phyloP scores from a whole-genome alignment of 2,113 vertebrate genomes.

The Corythoichthys intestinalis region DNA sequence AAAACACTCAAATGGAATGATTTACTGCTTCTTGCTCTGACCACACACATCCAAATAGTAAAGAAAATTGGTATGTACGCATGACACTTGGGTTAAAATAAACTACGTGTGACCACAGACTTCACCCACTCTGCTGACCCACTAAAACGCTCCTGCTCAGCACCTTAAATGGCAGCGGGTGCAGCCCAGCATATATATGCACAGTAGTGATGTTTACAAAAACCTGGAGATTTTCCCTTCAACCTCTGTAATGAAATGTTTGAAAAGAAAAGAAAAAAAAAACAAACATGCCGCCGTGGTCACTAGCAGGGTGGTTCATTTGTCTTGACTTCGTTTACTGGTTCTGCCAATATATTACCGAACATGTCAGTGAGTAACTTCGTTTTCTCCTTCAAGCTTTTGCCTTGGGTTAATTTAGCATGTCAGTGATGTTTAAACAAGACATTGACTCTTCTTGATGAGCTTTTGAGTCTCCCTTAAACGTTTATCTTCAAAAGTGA shows the following conservation, averaged over 20 bases:
- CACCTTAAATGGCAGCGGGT: constrained; percentile 66
- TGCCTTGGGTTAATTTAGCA: constrained; percentile 36
- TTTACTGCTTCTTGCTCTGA: constrained; percentile 18
- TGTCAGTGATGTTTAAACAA: constrained; percentile 30
- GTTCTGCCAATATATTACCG: background rate
- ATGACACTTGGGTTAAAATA: constrained; percentile 49
- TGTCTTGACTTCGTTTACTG: constrained; percentile 22
- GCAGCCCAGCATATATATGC: constrained; percentile 43
- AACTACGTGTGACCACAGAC: constrained; percentile 42
- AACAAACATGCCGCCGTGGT: constrained; percentile 11
- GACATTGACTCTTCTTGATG: constrained; percentile 48
- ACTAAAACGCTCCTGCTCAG: constrained; percentile 18
- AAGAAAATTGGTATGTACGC: constrained; percentile 31
- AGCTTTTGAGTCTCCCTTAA: constrained; percentile 49
- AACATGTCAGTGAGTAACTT: background rate
- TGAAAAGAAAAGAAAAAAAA: constrained; percentile 19
- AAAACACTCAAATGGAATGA: background rate
- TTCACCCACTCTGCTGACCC: constrained; percentile 22
- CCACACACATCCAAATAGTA: constrained; percentile 41
- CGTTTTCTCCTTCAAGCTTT: constrained; percentile 1
- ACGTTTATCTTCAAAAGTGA: constrained; percentile 38
- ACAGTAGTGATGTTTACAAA: constrained; percentile 47
- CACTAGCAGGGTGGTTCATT: constrained; percentile 9
- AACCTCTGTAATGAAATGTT: constrained; percentile 9
- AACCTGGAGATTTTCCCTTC: constrained; percentile 38